These are phyloP conservation scores for Hoplias malabaricus DNA, from an alignment of 2,113 vertebrate genomes.

Conservation along the genomic window DNA sequence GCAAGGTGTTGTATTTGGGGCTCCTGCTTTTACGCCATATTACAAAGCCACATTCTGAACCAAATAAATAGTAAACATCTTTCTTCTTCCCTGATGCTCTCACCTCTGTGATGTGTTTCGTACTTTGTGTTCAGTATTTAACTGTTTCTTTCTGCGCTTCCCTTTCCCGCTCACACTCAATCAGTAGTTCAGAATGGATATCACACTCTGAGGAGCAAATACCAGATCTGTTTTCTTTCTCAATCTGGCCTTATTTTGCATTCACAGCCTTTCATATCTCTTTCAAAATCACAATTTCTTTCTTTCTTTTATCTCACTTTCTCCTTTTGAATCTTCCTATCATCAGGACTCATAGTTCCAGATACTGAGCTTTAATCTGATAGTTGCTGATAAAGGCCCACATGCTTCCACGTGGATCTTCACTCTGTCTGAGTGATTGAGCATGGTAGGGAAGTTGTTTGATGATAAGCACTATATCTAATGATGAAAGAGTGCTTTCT, in stretches of 20 bases:
- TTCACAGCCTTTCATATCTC: neutral
- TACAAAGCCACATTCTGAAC: neutral
- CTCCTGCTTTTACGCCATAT: neutral
- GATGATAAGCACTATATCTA: constrained; percentile 65
- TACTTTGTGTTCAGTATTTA: too few relatives aligned
- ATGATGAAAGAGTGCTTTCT: constrained; percentile 69
- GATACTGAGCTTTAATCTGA: neutral
- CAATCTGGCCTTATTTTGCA: neutral
- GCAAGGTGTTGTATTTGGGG: neutral
- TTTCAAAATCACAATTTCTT: neutral
- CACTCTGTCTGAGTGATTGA: constrained; percentile 50
- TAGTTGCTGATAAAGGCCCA: neutral
- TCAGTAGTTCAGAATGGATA: neutral
- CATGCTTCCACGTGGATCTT: neutral
- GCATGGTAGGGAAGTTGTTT: constrained; percentile 42
- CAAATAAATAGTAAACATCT: neutral
- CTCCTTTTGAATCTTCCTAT: neutral
- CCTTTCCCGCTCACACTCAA: neutral
- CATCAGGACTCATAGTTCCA: neutral
- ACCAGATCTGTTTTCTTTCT: neutral
- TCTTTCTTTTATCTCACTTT: neutral
- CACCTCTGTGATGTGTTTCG: too few relatives aligned
- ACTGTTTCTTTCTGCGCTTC: neutral
- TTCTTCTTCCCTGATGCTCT: neutral
- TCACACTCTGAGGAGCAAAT: neutral